These are phyloP conservation scores for Catharus fuscescens DNA, from an alignment of 2,113 vertebrate genomes.

Conservation along the genomic window DNA sequence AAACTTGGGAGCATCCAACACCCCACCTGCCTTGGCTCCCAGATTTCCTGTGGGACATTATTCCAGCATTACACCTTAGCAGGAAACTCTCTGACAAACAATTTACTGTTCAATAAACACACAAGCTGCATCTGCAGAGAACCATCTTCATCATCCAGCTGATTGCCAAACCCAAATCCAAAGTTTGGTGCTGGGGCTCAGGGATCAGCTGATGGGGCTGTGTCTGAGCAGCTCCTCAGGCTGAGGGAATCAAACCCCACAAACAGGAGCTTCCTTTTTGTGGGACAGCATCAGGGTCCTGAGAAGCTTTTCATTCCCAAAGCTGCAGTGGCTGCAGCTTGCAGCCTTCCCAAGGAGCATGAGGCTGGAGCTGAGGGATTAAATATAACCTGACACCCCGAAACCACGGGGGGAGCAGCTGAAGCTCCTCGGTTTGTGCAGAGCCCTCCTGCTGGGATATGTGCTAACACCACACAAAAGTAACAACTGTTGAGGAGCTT, in stretches of 20 bases:
- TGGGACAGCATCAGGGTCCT: background rate
- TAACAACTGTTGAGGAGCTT: slow-evolving; percentile 14
- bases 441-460: background rate
- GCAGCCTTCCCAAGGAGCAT: background rate
- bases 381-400: background rate
- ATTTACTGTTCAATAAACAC: background rate
- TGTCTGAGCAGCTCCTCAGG: background rate
- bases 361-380: background rate
- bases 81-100: background rate
- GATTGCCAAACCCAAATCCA: background rate
- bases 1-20: background rate
- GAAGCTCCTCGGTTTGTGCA: background rate
- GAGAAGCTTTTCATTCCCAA: background rate
- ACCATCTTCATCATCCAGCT: background rate
- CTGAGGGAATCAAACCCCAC: background rate
- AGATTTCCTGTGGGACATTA: background rate
- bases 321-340: background rate
- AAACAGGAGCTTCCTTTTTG: background rate
- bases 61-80: background rate
- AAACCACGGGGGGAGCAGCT: background rate
- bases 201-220: fast-evolving
- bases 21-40: background rate
- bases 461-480: slow-evolving; percentile 11
- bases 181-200: background rate
- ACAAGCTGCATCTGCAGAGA: background rate